phyloP scores from a whole-genome alignment of 2,888 invertebrate genomes.

The Dastarcus helophoroides region DNA sequence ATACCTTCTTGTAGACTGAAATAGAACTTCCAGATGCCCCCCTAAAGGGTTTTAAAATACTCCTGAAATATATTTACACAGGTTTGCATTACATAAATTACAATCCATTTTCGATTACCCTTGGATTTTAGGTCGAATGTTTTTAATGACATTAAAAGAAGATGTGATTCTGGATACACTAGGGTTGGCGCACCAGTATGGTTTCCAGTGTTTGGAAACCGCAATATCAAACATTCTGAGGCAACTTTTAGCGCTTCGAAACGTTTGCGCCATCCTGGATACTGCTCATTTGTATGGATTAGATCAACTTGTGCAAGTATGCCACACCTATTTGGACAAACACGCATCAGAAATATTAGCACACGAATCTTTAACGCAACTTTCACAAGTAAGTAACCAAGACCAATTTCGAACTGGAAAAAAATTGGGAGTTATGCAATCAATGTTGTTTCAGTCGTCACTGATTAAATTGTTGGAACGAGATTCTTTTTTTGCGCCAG shows the following conservation, averaged over 20 bases:
- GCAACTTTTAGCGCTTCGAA: conserved; percentile 74
- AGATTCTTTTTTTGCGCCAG: conserved; percentile 93
- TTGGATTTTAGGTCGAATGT: conserved; percentile 54
- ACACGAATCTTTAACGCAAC: conserved; percentile 70
- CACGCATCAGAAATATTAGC: conserved; percentile 76
- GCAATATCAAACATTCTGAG: conserved; percentile 89
- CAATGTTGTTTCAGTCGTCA: conserved; percentile 47
- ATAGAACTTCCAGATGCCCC: conserved; percentile 78
- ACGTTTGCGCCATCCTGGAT: conserved; percentile 92
- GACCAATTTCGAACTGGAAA: neutral
- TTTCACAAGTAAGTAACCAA: conserved; percentile 59
- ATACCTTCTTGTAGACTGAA: conserved; percentile 53
- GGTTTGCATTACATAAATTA: conserved; percentile 39
- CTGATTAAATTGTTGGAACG: conserved; percentile 75
- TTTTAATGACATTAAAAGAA: conserved; percentile 52
- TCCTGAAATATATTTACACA: conserved; percentile 91
- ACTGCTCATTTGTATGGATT: conserved; percentile 69
- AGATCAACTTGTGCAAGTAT: conserved; percentile 60
- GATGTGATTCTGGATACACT: conserved; percentile 59
- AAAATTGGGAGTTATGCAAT: neutral
- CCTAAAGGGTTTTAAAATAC: conserved; percentile 72
- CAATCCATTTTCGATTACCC: too few relatives aligned
- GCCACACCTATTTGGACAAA: conserved; percentile 81
- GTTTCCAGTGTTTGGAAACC: conserved; percentile 81
- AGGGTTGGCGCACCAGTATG: conserved; percentile 92